These are phyloP conservation scores for Ictalurus punctatus DNA, from an alignment of 2,113 vertebrate genomes.

Conservation along the genomic window DNA sequence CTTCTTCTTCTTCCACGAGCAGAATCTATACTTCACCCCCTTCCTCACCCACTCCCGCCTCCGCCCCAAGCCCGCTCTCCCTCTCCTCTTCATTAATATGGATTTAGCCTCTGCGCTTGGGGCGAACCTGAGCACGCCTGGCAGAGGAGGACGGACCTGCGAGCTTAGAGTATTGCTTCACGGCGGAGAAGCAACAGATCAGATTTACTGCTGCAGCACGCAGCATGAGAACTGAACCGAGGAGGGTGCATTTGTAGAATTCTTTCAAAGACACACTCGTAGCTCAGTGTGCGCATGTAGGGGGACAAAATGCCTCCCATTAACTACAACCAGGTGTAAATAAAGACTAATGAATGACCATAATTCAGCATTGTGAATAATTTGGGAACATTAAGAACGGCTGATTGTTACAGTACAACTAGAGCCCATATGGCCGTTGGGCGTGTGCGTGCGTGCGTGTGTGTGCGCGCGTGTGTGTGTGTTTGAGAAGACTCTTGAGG, in stretches of 20 bases:
- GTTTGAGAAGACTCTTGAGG: conserved; percentile 22
- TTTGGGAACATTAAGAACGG: conserved; percentile 11
- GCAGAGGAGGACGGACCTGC: conserved; percentile 53
- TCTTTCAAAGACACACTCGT: neutral
- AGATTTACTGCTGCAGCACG: neutral
- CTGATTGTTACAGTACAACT: neutral
- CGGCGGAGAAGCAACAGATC: neutral
- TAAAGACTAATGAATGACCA: conserved; percentile 11
- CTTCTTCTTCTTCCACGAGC: conserved; percentile 43
- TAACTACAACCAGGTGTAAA: neutral
- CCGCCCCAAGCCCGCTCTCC: conserved; percentile 15
- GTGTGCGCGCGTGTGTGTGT: neutral
- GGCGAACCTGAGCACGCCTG: conserved; percentile 49
- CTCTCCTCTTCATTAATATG: conserved; percentile 56
- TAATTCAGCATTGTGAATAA: conserved; percentile 25
- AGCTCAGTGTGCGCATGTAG: neutral
- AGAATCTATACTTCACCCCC: conserved; percentile 63
- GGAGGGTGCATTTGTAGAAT: neutral
- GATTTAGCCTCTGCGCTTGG: conserved; percentile 62
- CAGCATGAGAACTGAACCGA: neutral
- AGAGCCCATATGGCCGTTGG: conserved; percentile 28
- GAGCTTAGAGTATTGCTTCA: conserved; percentile 6
- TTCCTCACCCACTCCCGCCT: conserved; percentile 2
- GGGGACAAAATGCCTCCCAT: neutral
- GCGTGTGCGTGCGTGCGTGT: neutral